Evolutionary conservation across 1,140 invertebrate genomes (phyloP).

Genomic region (Musca domestica): DNA sequence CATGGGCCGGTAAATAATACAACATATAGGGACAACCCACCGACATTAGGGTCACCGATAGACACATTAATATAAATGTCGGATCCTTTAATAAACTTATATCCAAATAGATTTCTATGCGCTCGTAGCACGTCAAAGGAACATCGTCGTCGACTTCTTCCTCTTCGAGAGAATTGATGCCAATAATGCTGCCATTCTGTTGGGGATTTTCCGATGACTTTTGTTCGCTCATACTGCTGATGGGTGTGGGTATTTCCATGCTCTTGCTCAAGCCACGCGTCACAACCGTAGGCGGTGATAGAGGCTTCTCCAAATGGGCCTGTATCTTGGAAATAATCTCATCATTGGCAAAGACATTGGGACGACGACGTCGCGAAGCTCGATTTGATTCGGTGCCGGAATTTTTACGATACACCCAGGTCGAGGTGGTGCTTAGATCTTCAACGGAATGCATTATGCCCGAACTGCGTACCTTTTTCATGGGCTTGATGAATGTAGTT

Average conservation of each 20-base stretch:
- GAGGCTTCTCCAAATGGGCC: constrained; percentile 43
- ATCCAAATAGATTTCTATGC: constrained; percentile 62
- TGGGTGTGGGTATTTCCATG: constrained; percentile 53
- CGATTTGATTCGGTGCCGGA: constrained; percentile 52
- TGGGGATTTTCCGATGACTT: constrained; percentile 30
- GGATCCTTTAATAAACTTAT: constrained; percentile 65
- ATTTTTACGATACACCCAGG: constrained; percentile 68
- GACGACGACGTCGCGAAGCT: constrained; percentile 46
- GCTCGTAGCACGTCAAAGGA: constrained; percentile 43
- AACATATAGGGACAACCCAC: constrained; percentile 73
- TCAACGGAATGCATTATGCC: constrained; percentile 71
- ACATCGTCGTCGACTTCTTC: constrained; percentile 35
- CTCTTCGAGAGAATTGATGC: constrained; percentile 28
- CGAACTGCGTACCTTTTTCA: constrained; percentile 64
- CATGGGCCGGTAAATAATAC: constrained; percentile 72
- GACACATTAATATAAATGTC: constrained; percentile 69
- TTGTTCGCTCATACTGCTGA: constrained; percentile 45
- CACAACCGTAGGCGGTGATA: constrained; percentile 41
- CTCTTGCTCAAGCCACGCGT: constrained; percentile 52
- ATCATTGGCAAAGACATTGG: constrained; percentile 47
- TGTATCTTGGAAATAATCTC: constrained; percentile 52
- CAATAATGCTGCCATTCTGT: constrained; percentile 30
- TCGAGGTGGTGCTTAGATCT: constrained; percentile 71
- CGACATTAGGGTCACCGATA: constrained; percentile 72
- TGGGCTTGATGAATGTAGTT: constrained; percentile 58